Evolutionary conservation across 2,888 invertebrate species (phyloP), one percentile per base, ranked within the genome.

Genomic region (Pandemis heparana): DNA sequence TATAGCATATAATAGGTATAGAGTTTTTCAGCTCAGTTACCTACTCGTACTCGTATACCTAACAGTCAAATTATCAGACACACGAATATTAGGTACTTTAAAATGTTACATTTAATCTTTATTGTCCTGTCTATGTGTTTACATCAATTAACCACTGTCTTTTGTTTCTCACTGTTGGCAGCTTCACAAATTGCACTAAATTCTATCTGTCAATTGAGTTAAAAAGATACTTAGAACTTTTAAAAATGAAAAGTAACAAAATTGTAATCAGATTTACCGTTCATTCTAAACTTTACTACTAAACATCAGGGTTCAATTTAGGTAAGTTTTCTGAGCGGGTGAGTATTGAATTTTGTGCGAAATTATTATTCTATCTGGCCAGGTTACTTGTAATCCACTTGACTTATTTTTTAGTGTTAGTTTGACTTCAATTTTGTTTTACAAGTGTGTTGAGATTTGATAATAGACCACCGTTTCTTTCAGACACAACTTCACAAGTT

Each of bases 181-280:
- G 68, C 73, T 69, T 68, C 48, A 73, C 73, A 73, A 73, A 69
- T 73, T 64, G 59, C 59, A 7, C 46, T 10, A 39, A 32, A 63
- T 38, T 16, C 68, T 16, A 3, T 16, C 14, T n/a, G 38, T 60
- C 60, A 60, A 18, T 5, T 10, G 41, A 41, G 32, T 46, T 18
- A 38, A n/a, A 66, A 60, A 38, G 10, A 32, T 48, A 53, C 46
- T 53, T 53, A 7, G 41, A 1, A n/a, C 9, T 38, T 60, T 32
- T 14, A 53, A 53, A 53, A 53, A 0, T 18, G 23, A 12, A 23
- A 56, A 23, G 18, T 5, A 56, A 56, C 10, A n/a, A 23, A 51
- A 56, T 23, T 4, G 1, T 1, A 3, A 56, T 16, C 10, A 56
- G 10, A 56, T 23, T 10, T 10, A 2, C 4, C 1, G 23, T 56